Base-by-base conservation (phyloP, 2,888 invertebrate species). In the Ecdyonurus torrentis region DNA sequence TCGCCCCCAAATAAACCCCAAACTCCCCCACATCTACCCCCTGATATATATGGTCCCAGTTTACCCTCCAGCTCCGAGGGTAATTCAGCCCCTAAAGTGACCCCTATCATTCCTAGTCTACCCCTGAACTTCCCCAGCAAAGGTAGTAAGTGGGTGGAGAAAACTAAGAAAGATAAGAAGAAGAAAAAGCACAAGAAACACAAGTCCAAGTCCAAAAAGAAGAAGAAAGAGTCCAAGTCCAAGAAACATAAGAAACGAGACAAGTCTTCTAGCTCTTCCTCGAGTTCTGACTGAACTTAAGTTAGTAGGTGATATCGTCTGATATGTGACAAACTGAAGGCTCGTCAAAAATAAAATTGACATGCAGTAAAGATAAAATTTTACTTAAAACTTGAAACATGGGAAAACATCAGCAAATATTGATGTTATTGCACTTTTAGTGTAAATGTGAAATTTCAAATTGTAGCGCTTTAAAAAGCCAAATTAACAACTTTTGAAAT, bases 81-180 rank as follows among this genome's bases (percentile, higher is more conserved):
- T 37, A 15, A 10, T 5, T 5, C 37, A 10, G 37, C 37, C 15
- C 37, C 37, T 15, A 5, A 5, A 5, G 37, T 15, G 7, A 5
- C 37, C 37, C 37, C 37, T 37, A n/a, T n/a, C n/a, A n/a, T n/a
- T n/a, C n/a, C n/a, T n/a, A n/a, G n/a, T n/a, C 37, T 15, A 5
- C 37, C 37, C 15, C 63, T 60, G 18, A 58, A 52, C 22, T 62
- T 23, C 22, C 61, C 10, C 23, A 75, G 75, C 0, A 75, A 76
- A 0, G 76, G 77, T 2, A 79, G 79, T 59, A 77, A 78, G 1
- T 81, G 81, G 81, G 77, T 81, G 1, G 81, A 80, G 64, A 75
- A 72, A 0, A 76, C 73, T 66, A 74, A 76, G 64, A 68, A 73
- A 18, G 61, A 59, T 23, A 59, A 63, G 24, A 66, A 66, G 59